Evolutionary conservation across 2,888 invertebrate species (phyloP).

Genomic region (Amblyteles armatorius): DNA sequence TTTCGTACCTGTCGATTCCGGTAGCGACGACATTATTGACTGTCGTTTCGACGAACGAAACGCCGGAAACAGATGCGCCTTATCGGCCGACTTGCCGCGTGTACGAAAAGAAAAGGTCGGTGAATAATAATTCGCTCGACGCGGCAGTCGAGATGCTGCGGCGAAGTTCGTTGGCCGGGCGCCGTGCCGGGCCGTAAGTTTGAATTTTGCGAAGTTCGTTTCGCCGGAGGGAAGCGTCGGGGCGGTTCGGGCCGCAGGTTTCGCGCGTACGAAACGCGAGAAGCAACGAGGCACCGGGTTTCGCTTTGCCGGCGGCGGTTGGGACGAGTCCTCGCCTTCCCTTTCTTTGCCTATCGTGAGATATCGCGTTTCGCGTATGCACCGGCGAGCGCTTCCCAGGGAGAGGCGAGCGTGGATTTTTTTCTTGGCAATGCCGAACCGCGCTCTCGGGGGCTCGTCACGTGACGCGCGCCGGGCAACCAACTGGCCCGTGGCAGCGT

Average conservation of each 20-base stretch:
- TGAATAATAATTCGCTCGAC: not conserved
- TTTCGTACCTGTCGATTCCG: too few species aligned
- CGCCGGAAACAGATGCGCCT: not conserved
- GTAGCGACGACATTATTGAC: too few species aligned
- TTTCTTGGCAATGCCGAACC: not conserved
- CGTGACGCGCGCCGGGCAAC: slow-evolving; percentile 21
- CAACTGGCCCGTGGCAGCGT: slow-evolving; percentile 1
- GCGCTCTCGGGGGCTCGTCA: slow-evolving; percentile 8
- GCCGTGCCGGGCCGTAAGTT: slow-evolving; percentile 57
- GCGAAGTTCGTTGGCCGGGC: slow-evolving; percentile 66
- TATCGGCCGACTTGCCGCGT: not conserved
- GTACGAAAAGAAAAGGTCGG: slow-evolving; percentile 12
- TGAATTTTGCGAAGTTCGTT: slow-evolving; percentile 48
- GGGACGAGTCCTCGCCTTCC: not conserved
- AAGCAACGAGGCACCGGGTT: slow-evolving; percentile 17
- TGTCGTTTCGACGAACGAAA: not conserved
- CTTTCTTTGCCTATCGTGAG: slow-evolving; percentile 26
- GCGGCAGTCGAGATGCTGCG: slow-evolving; percentile 6
- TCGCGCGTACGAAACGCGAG: slow-evolving; percentile 44
- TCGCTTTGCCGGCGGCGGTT: slow-evolving; percentile 41
- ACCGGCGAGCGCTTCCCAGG: slow-evolving; percentile 15
- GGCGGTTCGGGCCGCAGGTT: slow-evolving; percentile 27
- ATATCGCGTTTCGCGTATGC: slow-evolving; percentile 33
- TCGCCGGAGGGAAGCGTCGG: slow-evolving; percentile 59
- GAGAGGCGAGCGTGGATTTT: not conserved